A percentile compares a stretch with the other conserved stretches of the same genome.
phyloP scores from a whole-genome alignment of 2,113 vertebrate genomes.

The Dromiciops gliroides region DNA sequence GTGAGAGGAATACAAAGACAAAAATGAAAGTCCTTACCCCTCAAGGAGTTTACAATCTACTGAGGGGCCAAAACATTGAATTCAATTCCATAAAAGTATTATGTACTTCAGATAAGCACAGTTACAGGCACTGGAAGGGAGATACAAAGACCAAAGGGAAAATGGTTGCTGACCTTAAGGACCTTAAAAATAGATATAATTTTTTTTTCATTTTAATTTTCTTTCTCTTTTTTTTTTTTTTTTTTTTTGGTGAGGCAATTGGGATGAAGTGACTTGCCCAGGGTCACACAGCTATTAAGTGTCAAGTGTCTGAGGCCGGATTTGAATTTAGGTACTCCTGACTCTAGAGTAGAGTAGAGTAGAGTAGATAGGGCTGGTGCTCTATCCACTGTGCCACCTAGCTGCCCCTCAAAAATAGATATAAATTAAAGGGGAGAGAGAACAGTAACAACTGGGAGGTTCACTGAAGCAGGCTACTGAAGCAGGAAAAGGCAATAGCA shows the following conservation, averaged over 20 bases:
- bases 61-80: neutral
- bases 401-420: neutral
- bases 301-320: too few species aligned
- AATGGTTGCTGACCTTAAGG: neutral
- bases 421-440: neutral
- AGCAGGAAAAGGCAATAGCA: neutral
- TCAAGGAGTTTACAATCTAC: neutral
- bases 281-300: too few species aligned
- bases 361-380: too few species aligned
- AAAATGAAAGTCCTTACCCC: neutral
- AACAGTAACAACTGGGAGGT: neutral
- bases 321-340: too few species aligned
- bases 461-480: neutral
- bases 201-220: too few species aligned
- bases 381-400: too few species aligned
- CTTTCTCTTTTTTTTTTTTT: too few species aligned
- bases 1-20: neutral
- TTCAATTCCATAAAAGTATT: neutral
- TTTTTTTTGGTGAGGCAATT: too few species aligned
- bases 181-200: neutral
- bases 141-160: neutral
- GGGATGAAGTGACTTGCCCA: too few species aligned
- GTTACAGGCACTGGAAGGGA: neutral
- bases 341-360: too few species aligned
- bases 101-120: neutral